These are phyloP conservation scores for Volucella zonaria DNA, from an alignment of 2,888 invertebrate genomes.

Conservation along the genomic window DNA sequence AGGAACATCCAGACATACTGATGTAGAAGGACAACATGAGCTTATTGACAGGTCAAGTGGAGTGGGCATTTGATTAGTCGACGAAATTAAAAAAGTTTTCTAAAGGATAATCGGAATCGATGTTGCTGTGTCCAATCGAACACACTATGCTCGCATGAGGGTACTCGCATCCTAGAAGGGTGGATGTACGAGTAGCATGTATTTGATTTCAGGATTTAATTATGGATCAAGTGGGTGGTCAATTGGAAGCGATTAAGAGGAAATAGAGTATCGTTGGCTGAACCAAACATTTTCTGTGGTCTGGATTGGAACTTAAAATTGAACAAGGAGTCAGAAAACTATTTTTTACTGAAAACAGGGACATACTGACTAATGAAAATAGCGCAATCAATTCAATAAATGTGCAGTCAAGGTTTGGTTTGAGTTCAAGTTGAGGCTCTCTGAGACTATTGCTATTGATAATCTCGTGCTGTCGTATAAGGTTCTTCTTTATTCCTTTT, in stretches of 20 bases:
- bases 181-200: neutral
- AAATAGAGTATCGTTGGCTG: neutral
- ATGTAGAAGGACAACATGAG: slow-evolving; percentile 11
- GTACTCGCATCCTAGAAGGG: neutral
- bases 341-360: too few relatives aligned
- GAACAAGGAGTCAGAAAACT: too few relatives aligned
- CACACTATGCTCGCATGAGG: neutral
- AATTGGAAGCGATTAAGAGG: slow-evolving; percentile 36
- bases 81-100: slow-evolving; percentile 62
- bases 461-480: too few relatives aligned
- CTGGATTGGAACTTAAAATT: too few relatives aligned
- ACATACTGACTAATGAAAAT: too few relatives aligned
- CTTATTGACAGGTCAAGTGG: slow-evolving; percentile 54
- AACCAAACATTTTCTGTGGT: too few relatives aligned
- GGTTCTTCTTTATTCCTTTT: too few relatives aligned
- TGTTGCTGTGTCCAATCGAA: slow-evolving; percentile 26
- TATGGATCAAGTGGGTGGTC: slow-evolving; percentile 31
- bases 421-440: too few relatives aligned
- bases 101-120: slow-evolving; percentile 44
- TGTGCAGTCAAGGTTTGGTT: too few relatives aligned
- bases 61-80: slow-evolving; percentile 57
- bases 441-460: too few relatives aligned
- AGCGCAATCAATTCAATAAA: too few relatives aligned
- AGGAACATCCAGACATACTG: neutral
- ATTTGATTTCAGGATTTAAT: slow-evolving; percentile 48